These are phyloP conservation scores for Leptodactylus fuscus DNA, from an alignment of 2,113 vertebrate species.

Conservation along the genomic window DNA sequence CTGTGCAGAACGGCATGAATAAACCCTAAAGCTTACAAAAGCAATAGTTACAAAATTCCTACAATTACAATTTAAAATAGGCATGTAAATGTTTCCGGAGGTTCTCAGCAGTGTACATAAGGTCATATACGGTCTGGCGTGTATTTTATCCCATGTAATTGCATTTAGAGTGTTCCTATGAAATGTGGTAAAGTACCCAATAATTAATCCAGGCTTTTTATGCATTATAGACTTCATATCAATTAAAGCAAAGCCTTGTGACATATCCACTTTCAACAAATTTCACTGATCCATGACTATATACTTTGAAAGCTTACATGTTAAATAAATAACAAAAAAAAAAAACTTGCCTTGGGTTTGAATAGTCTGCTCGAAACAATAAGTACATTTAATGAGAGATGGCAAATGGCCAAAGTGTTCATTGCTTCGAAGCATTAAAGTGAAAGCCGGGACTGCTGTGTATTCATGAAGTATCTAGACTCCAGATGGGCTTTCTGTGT, in stretches of 20 bases:
- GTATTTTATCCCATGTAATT: neutral
- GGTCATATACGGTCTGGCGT: neutral
- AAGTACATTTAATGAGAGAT: slow-evolving; percentile 47
- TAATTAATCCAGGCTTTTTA: neutral
- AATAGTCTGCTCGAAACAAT: slow-evolving; percentile 27
- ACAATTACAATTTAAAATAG: neutral
- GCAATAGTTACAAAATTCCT: too few species aligned
- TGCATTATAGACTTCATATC: neutral
- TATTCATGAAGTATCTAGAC: slow-evolving; percentile 34
- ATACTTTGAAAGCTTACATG: neutral
- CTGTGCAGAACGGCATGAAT: too few species aligned
- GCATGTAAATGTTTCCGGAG: neutral
- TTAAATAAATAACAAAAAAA: neutral
- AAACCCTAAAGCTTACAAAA: too few species aligned
- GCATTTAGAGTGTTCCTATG: neutral
- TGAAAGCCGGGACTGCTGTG: slow-evolving; percentile 19
- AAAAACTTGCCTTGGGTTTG: slow-evolving; percentile 4
- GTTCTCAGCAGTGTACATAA: neutral
- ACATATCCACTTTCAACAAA: neutral
- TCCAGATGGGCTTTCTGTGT: slow-evolving; percentile 45
- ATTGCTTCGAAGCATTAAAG: slow-evolving; percentile 31
- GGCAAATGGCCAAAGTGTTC: slow-evolving; percentile 33
- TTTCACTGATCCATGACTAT: slow-evolving; percentile 24
- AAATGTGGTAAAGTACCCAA: neutral
- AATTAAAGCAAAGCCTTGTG: neutral